Percentiles rank a stretch among this genome's conserved stretches.
phyloP scores from a whole-genome alignment of 1,140 invertebrate genomes.

The Anoplophora glabripennis region DNA sequence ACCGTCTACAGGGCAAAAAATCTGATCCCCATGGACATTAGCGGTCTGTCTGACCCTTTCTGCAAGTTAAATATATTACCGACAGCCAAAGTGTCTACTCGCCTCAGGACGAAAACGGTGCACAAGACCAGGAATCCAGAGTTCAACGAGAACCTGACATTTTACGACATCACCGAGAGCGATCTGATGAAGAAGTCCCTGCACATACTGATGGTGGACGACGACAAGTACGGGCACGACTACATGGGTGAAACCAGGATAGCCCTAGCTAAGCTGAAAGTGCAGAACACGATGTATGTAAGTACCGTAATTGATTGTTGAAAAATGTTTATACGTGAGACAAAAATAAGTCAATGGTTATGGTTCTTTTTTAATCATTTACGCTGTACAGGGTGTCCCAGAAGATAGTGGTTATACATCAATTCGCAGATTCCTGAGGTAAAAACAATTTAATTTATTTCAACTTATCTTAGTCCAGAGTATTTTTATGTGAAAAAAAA shows the following conservation, averaged over 20 bases:
- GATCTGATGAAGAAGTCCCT: constrained; percentile 71
- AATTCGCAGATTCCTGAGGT: no score
- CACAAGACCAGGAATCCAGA: constrained; percentile 84
- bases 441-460: no score
- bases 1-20: constrained; percentile 71
- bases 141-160: constrained; percentile 89
- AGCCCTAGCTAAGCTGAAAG: constrained; percentile 60
- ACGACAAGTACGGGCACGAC: constrained; percentile 81
- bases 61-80: constrained; percentile 85
- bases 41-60: constrained; percentile 88
- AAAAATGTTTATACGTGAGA: background rate
- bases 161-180: constrained; percentile 81
- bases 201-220: constrained; percentile 73
- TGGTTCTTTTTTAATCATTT: background rate
- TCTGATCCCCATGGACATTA: constrained; percentile 83
- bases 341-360: no score
- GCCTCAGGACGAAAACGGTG: constrained; percentile 38
- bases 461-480: no score
- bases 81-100: constrained; percentile 61
- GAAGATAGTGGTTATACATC: no score
- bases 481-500: no score
- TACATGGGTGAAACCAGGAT: constrained; percentile 77
- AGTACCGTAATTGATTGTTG: constrained; percentile 4
- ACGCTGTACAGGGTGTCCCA: no score
- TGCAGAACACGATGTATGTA: constrained; percentile 58